Percentiles rank a stretch among this genome's conserved stretches.
Evolutionary conservation across 1,140 invertebrate genomes (phyloP).

Genomic region (Caenorhabditis briggsae): DNA sequence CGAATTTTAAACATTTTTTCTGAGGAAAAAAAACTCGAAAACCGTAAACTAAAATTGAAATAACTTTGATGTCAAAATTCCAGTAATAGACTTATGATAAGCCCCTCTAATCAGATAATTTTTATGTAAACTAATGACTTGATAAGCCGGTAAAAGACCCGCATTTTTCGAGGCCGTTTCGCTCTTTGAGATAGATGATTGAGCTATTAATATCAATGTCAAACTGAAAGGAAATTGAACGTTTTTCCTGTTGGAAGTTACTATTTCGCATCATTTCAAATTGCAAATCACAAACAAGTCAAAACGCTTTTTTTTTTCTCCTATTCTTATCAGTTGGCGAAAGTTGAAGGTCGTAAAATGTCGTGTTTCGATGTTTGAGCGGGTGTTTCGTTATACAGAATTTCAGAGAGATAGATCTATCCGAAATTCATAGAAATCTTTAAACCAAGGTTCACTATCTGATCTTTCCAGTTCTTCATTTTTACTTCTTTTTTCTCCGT

Average conservation of each 20-base stretch:
- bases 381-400: background rate
- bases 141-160: too few relatives aligned
- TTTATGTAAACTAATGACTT: too few relatives aligned
- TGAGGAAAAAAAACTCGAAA: too few relatives aligned
- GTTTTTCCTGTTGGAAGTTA: slow-evolving; percentile 1
- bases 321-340: slow-evolving; percentile 4
- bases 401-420: background rate
- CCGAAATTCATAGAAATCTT: background rate
- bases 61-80: too few relatives aligned
- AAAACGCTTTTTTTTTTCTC: background rate
- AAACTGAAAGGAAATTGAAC: background rate
- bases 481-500: background rate
- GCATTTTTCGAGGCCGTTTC: background rate
- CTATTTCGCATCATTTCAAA: background rate
- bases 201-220: background rate
- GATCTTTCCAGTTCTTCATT: background rate
- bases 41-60: too few relatives aligned
- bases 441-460: background rate
- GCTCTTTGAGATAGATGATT: background rate
- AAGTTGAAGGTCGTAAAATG: slow-evolving; percentile 31
- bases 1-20: too few relatives aligned
- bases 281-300: slow-evolving; percentile 39
- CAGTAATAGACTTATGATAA: too few relatives aligned
- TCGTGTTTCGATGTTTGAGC: slow-evolving; percentile 30
- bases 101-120: too few relatives aligned